These are phyloP conservation scores for Nomada ruficornis DNA, from an alignment of 2,888 invertebrate genomes.

Conservation along the genomic window DNA sequence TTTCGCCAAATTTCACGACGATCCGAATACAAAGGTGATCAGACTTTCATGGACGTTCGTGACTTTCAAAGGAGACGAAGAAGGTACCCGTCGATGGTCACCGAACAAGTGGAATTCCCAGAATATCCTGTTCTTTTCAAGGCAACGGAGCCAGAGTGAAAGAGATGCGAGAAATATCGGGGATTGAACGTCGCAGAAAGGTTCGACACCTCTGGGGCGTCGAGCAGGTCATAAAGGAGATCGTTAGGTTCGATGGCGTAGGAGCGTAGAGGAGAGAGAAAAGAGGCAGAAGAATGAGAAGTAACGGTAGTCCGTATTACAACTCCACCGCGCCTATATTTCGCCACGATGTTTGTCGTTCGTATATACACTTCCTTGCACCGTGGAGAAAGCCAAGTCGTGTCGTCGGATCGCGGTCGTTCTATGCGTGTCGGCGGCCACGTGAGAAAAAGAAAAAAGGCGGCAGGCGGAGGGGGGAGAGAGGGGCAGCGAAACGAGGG, in stretches of 20 bases:
- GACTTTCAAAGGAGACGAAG: not conserved
- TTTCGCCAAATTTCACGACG: not conserved
- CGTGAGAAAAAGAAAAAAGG: slow-evolving; percentile 27
- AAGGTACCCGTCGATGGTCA: slow-evolving; percentile 12
- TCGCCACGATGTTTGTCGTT: slow-evolving; percentile 51
- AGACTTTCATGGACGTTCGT: not conserved
- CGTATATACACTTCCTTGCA: slow-evolving; percentile 40
- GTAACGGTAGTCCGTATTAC: slow-evolving; percentile 75
- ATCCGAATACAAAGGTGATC: not conserved
- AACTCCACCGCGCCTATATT: slow-evolving; percentile 70
- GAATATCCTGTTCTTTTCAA: slow-evolving; percentile 23
- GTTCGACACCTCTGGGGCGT: slow-evolving; percentile 33
- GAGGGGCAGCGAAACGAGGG: not conserved
- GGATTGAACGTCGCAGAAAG: slow-evolving; percentile 35
- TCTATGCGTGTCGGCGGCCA: slow-evolving; percentile 23
- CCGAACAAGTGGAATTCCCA: slow-evolving; percentile 13
- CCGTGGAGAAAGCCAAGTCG: slow-evolving; percentile 62
- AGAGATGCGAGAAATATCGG: not conserved
- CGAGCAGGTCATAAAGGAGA: slow-evolving; percentile 51
- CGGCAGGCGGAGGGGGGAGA: too few relatives aligned
- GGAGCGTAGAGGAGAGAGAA: slow-evolving; percentile 31
- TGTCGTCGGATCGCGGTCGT: slow-evolving; percentile 42
- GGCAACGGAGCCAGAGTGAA: slow-evolving; percentile 17
- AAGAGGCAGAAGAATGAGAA: slow-evolving; percentile 66
- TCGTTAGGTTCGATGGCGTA: slow-evolving; percentile 43